A percentile compares a stretch with the other conserved stretches of the same genome.
phyloP scores from a whole-genome alignment of 2,888 invertebrate species.

The Platynereis dumerilii region DNA sequence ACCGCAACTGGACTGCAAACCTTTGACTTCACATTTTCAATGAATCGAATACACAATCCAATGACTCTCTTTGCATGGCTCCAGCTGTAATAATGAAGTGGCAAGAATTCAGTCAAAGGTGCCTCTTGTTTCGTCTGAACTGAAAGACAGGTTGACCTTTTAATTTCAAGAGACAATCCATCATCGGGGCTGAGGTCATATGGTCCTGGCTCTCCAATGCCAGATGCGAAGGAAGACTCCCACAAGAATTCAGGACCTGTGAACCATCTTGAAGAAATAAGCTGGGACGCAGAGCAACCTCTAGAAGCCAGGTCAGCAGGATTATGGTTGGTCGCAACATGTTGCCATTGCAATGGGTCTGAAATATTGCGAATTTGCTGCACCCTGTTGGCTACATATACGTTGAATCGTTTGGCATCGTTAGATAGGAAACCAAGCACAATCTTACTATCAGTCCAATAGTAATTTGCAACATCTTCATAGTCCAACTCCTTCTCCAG shows the following conservation, averaged over 20 bases:
- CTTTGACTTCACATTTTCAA: too few relatives aligned
- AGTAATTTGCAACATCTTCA: constrained; percentile 14
- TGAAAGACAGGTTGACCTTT: too few relatives aligned
- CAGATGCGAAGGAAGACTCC: constrained; percentile 6
- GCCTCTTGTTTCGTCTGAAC: too few relatives aligned
- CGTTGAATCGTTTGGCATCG: constrained; percentile 39
- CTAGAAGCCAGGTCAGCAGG: constrained; percentile 48
- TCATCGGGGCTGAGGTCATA: too few relatives aligned
- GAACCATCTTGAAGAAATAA: constrained; percentile 27
- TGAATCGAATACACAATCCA: too few relatives aligned
- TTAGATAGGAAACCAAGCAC: constrained; percentile 27
- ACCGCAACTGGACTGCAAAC: too few relatives aligned
- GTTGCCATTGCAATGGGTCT: constrained; percentile 35
- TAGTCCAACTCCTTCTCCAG: constrained; percentile 23
- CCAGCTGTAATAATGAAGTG: too few relatives aligned
- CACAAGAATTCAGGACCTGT: constrained; percentile 28
- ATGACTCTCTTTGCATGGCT: too few relatives aligned
- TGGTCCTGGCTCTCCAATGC: too few relatives aligned
- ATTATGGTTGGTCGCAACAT: constrained; percentile 44
- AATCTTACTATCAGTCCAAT: constrained; percentile 29
- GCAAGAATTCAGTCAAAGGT: too few relatives aligned
- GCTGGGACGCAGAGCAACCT: constrained; percentile 31
- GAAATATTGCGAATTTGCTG: constrained; percentile 35
- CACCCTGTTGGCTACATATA: constrained; percentile 43
- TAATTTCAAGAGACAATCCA: too few relatives aligned